phyloP scores from a whole-genome alignment of 2,797 vertebrate genomes.

The Astyanax mexicanus region DNA sequence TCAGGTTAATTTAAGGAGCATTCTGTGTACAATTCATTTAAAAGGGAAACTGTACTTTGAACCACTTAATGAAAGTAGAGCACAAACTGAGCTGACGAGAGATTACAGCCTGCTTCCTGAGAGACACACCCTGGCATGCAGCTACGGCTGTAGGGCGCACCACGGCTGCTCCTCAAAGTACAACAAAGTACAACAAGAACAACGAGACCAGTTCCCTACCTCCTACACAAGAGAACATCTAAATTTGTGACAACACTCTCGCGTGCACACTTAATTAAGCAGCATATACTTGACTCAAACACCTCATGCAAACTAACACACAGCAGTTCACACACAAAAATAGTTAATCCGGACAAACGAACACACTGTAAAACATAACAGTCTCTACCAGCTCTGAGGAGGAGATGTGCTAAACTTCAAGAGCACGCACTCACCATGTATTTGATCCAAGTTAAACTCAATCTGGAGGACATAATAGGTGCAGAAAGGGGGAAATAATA shows the following conservation, averaged over 20 bases:
- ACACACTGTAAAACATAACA: slow-evolving; percentile 48
- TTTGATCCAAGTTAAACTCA: slow-evolving; percentile 91
- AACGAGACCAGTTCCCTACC: not conserved
- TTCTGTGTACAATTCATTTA: not conserved
- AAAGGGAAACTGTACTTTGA: not conserved
- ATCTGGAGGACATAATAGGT: slow-evolving; percentile 81
- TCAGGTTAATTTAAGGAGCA: not conserved
- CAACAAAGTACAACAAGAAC: not conserved
- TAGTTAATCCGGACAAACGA: slow-evolving; percentile 24
- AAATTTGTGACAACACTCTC: not conserved
- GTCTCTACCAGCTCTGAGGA: slow-evolving; percentile 63
- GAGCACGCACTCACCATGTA: slow-evolving; percentile 91
- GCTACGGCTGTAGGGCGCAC: not conserved
- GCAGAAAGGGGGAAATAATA: slow-evolving; percentile 49
- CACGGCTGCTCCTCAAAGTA: not conserved
- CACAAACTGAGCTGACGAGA: not conserved
- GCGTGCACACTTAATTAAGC: slow-evolving; percentile 7
- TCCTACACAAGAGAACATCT: too few relatives aligned
- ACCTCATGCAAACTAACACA: slow-evolving; percentile 56
- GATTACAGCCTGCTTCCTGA: slow-evolving; percentile 22
- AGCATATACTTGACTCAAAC: not conserved
- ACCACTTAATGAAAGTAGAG: not conserved
- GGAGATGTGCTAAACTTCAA: slow-evolving; percentile 51
- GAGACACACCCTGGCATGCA: slow-evolving; percentile 38
- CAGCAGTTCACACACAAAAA: slow-evolving; percentile 2